Evolutionary conservation across 2,888 invertebrate genomes (phyloP), one percentile per base, ranked within the genome.

Genomic region (Hirtodrosophila confusa): DNA sequence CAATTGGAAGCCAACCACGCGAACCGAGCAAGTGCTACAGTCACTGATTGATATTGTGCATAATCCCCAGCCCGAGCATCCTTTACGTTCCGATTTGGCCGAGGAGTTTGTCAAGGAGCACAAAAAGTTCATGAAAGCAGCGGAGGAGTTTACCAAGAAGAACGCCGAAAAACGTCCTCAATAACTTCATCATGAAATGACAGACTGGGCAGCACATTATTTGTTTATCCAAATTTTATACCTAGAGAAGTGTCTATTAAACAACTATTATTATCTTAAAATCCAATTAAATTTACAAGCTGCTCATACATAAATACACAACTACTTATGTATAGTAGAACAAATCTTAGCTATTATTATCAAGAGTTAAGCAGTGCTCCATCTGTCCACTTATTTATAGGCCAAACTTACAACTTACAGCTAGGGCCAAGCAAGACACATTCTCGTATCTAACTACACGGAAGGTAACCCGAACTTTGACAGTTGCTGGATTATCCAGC

Each of bases 1-100:
- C 91, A 98, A 99, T 92, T 99, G 99, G 99, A 99, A 99, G 92
- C 99, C 99, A 54, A 99, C 99, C 56, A 99, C 99, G 12, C 98
- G 98, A 94, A 98, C 98, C 83, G 98, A 99, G 92, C 99, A 99
- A 95, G 99, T 99, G 61, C 96, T 99, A 89, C 97, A 98, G 94
- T 96, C 99, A n/a, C 93, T 99, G 90, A 95, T 99, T 85, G 97
- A 97, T 31, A 94, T 99, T 91, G 97, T 99, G 24, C 97, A 99
- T 91, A 98, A 99, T 91, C 99, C 99, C 0, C 99, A 99, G 91
- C 99, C 99, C 2, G 99, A 99, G 90, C 99, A 99, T 93, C 99
- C 99, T 0, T 93, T 99, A 64, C 94, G 99, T 80, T 97, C 97
- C 24, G 99, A 99, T 90, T 93, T 99, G 86, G 99, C 99, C 3